Evolutionary conservation across 2,113 vertebrate species (phyloP).

Genomic region (Catharus fuscescens): DNA sequence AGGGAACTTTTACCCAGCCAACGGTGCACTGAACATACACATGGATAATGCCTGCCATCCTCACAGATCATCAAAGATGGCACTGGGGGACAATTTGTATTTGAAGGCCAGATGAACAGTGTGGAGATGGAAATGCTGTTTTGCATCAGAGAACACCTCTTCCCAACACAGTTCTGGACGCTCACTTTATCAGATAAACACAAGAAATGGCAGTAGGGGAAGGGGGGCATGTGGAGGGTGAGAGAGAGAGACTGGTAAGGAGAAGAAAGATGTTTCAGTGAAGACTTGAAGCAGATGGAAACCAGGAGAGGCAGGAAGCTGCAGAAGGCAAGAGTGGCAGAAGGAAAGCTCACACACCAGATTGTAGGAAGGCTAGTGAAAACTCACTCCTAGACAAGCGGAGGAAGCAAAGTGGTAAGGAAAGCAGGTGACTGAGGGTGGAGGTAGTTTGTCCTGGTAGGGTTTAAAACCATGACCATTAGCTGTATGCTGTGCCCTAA

Average conservation of each 20-base stretch:
- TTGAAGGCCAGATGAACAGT: background rate
- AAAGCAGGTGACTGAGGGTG: background rate
- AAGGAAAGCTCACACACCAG: slow-evolving; percentile 44
- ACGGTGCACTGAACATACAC: background rate
- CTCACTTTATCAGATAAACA: background rate
- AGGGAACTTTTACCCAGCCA: slow-evolving; percentile 73
- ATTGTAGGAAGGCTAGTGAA: background rate
- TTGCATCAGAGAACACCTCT: background rate
- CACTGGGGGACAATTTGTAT: background rate
- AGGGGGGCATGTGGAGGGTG: background rate
- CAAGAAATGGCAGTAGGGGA: background rate
- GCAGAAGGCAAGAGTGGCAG: slow-evolving; percentile 40
- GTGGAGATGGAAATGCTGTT: background rate
- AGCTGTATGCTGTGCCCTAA: background rate
- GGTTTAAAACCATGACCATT: background rate
- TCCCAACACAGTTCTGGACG: background rate
- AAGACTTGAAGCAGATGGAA: slow-evolving; percentile 54
- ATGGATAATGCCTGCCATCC: background rate
- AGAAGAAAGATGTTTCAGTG: slow-evolving; percentile 24
- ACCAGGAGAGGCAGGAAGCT: slow-evolving; percentile 28
- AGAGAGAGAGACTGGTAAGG: background rate
- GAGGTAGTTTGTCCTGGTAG: background rate
- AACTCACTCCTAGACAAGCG: background rate
- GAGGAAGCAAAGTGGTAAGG: background rate
- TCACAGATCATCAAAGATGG: background rate